Percentiles rank a stretch among this genome's conserved stretches.
Evolutionary conservation across 2,113 vertebrate species (phyloP).

Genomic region (Dascyllus trimaculatus): DNA sequence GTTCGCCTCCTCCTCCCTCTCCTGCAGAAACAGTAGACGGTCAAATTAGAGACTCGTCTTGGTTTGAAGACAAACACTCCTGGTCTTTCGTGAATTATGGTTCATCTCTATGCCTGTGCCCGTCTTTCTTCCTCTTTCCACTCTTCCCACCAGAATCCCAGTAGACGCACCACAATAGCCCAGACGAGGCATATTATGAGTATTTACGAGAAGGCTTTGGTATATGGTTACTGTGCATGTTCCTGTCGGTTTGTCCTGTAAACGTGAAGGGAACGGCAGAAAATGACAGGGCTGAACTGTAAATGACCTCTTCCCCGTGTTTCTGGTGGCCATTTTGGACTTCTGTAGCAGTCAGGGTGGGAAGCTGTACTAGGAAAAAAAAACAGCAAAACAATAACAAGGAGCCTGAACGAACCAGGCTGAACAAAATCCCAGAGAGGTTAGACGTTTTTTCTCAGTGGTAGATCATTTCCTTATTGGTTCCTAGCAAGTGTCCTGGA

Average conservation of each 20-base stretch:
- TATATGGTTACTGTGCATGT: not conserved
- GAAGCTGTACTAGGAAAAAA: not conserved
- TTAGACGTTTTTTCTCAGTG: not conserved
- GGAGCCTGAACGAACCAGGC: not conserved
- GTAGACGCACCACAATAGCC: conserved; percentile 2
- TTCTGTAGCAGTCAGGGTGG: conserved; percentile 9
- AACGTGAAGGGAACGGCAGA: conserved; percentile 28
- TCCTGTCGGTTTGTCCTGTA: conserved; percentile 14
- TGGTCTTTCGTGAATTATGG: conserved; percentile 21
- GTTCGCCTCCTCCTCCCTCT: conserved; percentile 46
- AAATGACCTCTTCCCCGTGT: conserved; percentile 12
- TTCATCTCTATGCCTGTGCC: conserved; percentile 15
- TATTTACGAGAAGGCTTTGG: conserved; percentile 1
- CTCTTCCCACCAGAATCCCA: conserved; percentile 11
- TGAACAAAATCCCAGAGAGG: not conserved
- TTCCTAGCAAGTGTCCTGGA: not conserved
- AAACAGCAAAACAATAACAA: conserved; percentile 7
- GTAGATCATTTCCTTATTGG: not conserved
- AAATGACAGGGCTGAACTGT: conserved; percentile 31
- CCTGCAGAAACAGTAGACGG: conserved; percentile 39
- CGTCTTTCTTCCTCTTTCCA: not conserved
- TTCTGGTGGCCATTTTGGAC: conserved; percentile 11
- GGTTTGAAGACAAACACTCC: conserved; percentile 31
- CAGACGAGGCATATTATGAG: conserved; percentile 13
- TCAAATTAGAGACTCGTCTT: conserved; percentile 57